Evolutionary conservation across 1,140 invertebrate genomes (phyloP).

Genomic region (Drosophila paulistorum): DNA sequence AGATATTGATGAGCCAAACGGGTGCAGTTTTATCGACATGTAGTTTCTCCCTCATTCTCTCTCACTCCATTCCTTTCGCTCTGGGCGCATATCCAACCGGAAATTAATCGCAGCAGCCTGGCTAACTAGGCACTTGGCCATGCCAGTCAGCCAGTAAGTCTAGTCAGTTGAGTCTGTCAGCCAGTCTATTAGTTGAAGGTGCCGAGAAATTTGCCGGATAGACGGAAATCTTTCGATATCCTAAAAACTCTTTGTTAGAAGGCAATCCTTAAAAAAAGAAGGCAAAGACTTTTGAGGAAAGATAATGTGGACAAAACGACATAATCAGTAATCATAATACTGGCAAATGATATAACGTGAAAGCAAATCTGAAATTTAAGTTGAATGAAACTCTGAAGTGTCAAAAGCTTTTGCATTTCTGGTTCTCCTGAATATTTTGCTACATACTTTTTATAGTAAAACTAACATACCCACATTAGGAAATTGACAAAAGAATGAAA

Average conservation of each 20-base stretch:
- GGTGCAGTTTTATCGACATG: slow-evolving; percentile 49
- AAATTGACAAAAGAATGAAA: background rate
- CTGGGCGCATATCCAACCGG: slow-evolving; percentile 38
- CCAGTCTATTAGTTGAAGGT: background rate
- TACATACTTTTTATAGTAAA: too few species aligned
- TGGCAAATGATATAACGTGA: too few species aligned
- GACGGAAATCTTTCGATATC: background rate
- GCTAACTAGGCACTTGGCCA: slow-evolving; percentile 30
- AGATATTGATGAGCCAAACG: slow-evolving; percentile 61
- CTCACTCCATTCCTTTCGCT: background rate
- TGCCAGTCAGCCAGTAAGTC: background rate
- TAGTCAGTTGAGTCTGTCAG: background rate
- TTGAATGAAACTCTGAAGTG: too few species aligned
- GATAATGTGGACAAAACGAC: too few species aligned
- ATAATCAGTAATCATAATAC: too few species aligned
- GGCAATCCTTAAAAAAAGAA: too few species aligned
- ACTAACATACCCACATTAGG: too few species aligned
- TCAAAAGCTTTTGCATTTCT: too few species aligned
- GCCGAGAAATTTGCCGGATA: background rate
- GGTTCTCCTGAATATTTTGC: too few species aligned
- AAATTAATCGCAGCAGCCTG: slow-evolving; percentile 53
- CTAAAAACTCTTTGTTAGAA: background rate
- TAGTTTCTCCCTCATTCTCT: background rate
- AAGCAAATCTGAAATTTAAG: too few species aligned
- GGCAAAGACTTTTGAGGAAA: too few species aligned